Evolutionary conservation across 2,797 vertebrate species (phyloP).

Genomic region (Phataginus tetradactyla): DNA sequence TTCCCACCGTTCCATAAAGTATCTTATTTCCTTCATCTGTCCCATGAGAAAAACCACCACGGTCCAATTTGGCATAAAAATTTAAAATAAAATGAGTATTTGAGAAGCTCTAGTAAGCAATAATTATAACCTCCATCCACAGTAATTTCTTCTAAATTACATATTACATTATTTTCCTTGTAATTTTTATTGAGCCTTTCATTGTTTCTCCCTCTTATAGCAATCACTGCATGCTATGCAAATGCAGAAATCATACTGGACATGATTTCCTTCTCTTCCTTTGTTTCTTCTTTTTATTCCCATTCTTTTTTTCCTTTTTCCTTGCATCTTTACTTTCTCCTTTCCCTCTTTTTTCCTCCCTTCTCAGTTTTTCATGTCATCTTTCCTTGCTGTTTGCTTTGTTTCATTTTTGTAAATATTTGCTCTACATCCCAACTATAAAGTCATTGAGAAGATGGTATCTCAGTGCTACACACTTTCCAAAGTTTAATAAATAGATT

Average conservation of each 20-base stretch:
- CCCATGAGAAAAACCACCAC: neutral
- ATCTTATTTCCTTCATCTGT: neutral
- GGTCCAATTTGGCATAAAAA: neutral
- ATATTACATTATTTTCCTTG: neutral
- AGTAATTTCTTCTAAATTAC: neutral
- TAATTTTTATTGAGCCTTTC: neutral
- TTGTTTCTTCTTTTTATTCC: neutral
- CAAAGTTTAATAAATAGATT: neutral
- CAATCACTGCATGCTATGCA: neutral
- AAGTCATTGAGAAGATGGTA: neutral
- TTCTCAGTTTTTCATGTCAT: neutral
- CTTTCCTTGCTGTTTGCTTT: neutral
- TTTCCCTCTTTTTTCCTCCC: neutral
- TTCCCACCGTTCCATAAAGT: neutral
- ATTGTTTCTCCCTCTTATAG: neutral
- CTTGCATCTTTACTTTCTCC: neutral
- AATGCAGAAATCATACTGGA: neutral
- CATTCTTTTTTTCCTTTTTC: neutral
- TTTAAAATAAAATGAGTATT: constrained; percentile 10
- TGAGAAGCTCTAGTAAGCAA: neutral
- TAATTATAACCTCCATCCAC: neutral
- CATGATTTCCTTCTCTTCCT: neutral
- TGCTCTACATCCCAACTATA: neutral
- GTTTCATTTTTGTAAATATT: neutral
- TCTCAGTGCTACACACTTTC: neutral